Percentiles rank a stretch among this genome's conserved stretches.
Conservation (phyloP, 2,888 invertebrate genomes). For the Formica aserva region DNA sequence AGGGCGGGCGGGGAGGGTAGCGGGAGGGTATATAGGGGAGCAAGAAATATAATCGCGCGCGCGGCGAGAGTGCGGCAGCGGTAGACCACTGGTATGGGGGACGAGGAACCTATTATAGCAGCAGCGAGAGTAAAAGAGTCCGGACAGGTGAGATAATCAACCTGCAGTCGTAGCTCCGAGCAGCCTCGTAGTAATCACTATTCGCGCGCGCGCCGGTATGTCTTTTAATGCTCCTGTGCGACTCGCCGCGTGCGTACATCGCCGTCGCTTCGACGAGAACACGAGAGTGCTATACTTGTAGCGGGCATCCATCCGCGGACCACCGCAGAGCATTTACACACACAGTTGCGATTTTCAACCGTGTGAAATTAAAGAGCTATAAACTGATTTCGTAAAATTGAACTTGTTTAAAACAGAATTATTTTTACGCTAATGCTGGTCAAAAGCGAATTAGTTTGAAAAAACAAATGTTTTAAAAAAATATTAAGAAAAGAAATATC, state of each 20-base stretch:
- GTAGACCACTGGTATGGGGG: conserved; percentile 76
- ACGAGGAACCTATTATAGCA: conserved; percentile 82
- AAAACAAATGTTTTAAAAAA: not conserved
- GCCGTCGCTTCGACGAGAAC: conserved; percentile 39
- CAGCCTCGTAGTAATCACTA: conserved; percentile 82
- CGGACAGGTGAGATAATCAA: conserved; percentile 85
- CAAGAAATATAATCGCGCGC: conserved; percentile 80
- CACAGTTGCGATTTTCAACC: conserved; percentile 29
- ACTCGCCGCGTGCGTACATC: conserved; percentile 59
- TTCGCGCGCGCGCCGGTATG: conserved; percentile 74
- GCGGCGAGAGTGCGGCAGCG: conserved; percentile 70
- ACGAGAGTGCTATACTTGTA: conserved; percentile 67
- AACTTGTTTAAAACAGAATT: not conserved
- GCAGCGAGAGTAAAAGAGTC: conserved; percentile 83
- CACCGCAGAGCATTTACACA: conserved; percentile 42
- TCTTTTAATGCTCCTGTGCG: conserved; percentile 78
- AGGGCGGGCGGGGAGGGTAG: conserved; percentile 55
- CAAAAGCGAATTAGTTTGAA: not conserved
- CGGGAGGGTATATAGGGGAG: conserved; percentile 66
- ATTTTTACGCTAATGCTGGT: not conserved
- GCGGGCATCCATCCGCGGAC: conserved; percentile 55
- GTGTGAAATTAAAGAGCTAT: conserved; percentile 8
- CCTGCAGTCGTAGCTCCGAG: conserved; percentile 79
- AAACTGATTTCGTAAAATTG: conserved; percentile 17
- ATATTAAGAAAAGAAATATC: not conserved